Conservation (phyloP, 2,888 invertebrate species). For the Drosophila subquinaria region DNA sequence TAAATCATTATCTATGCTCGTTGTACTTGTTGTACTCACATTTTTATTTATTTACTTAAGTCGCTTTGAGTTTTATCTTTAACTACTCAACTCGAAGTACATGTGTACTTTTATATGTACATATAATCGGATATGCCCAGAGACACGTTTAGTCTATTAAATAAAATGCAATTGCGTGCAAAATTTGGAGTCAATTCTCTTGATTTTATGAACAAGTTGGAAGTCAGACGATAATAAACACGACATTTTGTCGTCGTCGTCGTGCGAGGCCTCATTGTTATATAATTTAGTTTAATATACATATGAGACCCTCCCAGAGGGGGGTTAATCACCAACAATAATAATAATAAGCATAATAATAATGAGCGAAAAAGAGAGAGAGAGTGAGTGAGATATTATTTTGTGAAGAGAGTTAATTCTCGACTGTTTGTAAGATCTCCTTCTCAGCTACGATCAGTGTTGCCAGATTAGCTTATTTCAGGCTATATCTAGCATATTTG, state of each 20-base stretch:
- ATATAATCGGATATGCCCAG: slow-evolving; percentile 1
- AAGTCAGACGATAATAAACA: slow-evolving; percentile 44
- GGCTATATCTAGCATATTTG: too few relatives aligned
- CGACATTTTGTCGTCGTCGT: slow-evolving; percentile 29
- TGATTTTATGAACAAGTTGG: slow-evolving; percentile 25
- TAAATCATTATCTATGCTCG: slow-evolving; percentile 44
- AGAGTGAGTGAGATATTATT: not conserved
- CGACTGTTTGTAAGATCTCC: not conserved
- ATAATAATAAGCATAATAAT: slow-evolving; percentile 8
- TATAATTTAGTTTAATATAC: slow-evolving; percentile 36
- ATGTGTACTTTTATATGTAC: not conserved
- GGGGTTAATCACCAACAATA: not conserved
- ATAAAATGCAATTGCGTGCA: slow-evolving; percentile 44
- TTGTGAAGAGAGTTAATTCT: not conserved
- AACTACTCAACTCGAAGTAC: slow-evolving; percentile 6
- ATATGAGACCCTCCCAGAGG: not conserved
- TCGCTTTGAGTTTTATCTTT: slow-evolving; percentile 19
- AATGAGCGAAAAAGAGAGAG: not conserved
- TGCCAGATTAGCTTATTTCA: too few relatives aligned
- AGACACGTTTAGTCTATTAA: slow-evolving; percentile 11
- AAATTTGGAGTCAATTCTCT: slow-evolving; percentile 17
- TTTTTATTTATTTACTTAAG: slow-evolving; percentile 41
- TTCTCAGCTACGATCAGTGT: too few relatives aligned
- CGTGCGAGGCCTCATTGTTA: slow-evolving; percentile 37
- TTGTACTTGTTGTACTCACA: slow-evolving; percentile 16